These are phyloP conservation scores for Ianthella basta DNA, from an alignment of 37 sponge, comb jelly and placozoan species.

Conservation along the genomic window DNA sequence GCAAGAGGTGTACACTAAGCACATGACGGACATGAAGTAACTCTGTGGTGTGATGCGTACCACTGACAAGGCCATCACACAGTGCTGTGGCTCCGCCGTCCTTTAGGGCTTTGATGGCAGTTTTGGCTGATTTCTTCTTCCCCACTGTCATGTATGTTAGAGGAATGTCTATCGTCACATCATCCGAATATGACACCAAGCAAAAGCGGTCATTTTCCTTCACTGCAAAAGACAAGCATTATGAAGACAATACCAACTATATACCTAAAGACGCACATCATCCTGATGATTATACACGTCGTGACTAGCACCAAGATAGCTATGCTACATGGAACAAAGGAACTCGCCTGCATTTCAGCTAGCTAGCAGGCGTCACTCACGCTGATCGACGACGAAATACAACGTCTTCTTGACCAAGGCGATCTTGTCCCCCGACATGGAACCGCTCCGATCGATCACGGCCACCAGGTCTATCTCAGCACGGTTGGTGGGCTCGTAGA, in stretches of 20 bases:
- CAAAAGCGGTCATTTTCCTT: slow-evolving; percentile 81
- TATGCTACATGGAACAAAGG: no score
- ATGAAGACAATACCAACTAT: no score
- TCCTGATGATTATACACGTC: no score
- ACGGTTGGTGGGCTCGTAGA: slow-evolving; percentile 77
- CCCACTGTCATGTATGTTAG: slow-evolving; percentile 68
- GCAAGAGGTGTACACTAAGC: neutral
- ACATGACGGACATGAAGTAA: neutral
- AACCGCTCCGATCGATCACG: slow-evolving; percentile 90
- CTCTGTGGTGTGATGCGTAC: slow-evolving; percentile 6
- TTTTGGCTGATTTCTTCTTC: slow-evolving; percentile 64
- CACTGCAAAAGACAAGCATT: slow-evolving; percentile 25
- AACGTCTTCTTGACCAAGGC: slow-evolving; percentile 86
- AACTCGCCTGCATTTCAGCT: neutral
- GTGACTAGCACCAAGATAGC: no score
- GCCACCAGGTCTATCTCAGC: slow-evolving; percentile 87
- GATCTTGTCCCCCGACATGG: slow-evolving; percentile 81
- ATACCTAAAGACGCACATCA: no score
- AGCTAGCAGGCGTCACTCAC: slow-evolving; percentile 43
- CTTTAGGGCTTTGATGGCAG: slow-evolving; percentile 46
- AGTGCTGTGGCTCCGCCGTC: slow-evolving; percentile 79
- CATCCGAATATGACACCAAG: slow-evolving; percentile 77
- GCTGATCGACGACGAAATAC: slow-evolving; percentile 84
- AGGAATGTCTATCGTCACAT: slow-evolving; percentile 56
- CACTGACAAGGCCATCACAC: slow-evolving; percentile 85